These are phyloP conservation scores for Anagyrus pseudococci DNA, from an alignment of 2,888 invertebrate genomes.

Conservation along the genomic window DNA sequence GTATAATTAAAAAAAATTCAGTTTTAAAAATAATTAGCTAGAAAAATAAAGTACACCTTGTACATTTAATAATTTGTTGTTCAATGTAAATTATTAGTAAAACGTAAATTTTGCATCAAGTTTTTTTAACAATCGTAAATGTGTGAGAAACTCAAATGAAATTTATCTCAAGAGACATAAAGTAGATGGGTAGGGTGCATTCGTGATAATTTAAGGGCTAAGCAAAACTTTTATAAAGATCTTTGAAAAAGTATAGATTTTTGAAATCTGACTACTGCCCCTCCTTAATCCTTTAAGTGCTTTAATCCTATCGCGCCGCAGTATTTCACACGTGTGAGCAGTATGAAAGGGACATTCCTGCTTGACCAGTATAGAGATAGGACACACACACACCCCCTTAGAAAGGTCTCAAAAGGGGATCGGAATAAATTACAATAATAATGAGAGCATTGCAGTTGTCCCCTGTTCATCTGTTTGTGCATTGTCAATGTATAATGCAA, in stretches of 20 bases:
- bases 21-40: slow-evolving; percentile 8
- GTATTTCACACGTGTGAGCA: slow-evolving; percentile 40
- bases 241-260: slow-evolving; percentile 34
- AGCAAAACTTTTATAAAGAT: slow-evolving; percentile 14
- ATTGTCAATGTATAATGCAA: slow-evolving; percentile 40
- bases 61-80: background rate
- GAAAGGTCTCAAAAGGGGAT: slow-evolving; percentile 38
- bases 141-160: background rate
- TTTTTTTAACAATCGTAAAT: too few species aligned
- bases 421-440: slow-evolving; percentile 46
- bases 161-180: background rate
- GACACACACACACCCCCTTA: slow-evolving; percentile 40
- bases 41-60: background rate
- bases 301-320: slow-evolving; percentile 39
- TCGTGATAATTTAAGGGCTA: background rate
- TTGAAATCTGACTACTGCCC: slow-evolving; percentile 38
- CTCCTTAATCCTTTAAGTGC: slow-evolving; percentile 41
- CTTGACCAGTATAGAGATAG: slow-evolving; percentile 45
- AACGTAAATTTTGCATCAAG: too few species aligned
- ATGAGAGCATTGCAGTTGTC: slow-evolving; percentile 41
- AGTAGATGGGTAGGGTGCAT: background rate
- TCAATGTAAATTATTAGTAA: background rate
- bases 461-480: slow-evolving; percentile 39
- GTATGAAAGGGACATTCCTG: slow-evolving; percentile 39
- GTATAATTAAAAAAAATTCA: slow-evolving; percentile 15